Evolutionary conservation across 2,888 invertebrate genomes (phyloP), one percentile per base, ranked within the genome.

Genomic region (Ichneumoninae sp.): DNA sequence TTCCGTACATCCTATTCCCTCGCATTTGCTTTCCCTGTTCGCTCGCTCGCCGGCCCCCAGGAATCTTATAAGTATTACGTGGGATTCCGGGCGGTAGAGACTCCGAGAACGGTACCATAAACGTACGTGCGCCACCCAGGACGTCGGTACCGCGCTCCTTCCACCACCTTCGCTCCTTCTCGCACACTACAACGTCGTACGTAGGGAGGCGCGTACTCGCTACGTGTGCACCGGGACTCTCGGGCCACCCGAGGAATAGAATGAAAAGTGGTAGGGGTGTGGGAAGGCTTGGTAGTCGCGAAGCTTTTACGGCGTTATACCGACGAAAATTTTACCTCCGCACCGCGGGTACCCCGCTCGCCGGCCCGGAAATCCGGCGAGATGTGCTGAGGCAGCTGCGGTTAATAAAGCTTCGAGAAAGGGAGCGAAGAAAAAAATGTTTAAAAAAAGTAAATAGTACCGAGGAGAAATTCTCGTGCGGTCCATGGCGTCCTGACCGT

Each of bases 361-460:
- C 50, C 87, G 84, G 85, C 85, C 83, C 81, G 87, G 87, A 87
- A 87, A 87, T 87, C 86, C 85, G 81, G 85, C 83, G 87, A 83
- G 85, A 87, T 84, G 83, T 83, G 85, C 85, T 77, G 83, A 83
- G 82, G 81, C 86, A 83, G 83, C 83, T 79, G 86, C 86, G 87
- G 87, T 87, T 87, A 87, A 87, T 87, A 87, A 87, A 86, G 87
- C 85, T 86, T 86, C 85, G 86, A 84, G 82, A 86, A 86, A 81
- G 80, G 82, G 80, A 83, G 80, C 75, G 82, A 81, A 70, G 60
- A 52, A 40, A 30, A 36, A 22, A 22, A 22, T 22, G 22, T 22
- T 30, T 30, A 76, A 65, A 63, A 85, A 60, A 66, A 79, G 78
- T 74, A 60, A 81, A 83, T 75, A 76, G 82, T 85, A 81, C 80